Percentiles rank a stretch among this genome's conserved stretches.
phyloP scores from a whole-genome alignment of 2,113 vertebrate genomes.

The Hylia prasina region DNA sequence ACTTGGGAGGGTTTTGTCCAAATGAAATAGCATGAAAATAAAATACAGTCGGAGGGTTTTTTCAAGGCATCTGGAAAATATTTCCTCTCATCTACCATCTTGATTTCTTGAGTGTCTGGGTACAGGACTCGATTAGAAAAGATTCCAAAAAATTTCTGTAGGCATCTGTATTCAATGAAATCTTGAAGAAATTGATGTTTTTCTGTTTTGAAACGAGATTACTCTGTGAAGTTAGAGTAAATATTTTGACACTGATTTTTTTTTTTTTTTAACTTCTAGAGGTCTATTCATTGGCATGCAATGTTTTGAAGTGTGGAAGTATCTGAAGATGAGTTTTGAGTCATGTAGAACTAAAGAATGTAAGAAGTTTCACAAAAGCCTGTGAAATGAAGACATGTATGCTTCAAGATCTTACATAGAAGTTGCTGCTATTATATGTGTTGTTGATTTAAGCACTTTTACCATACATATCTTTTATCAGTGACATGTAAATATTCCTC shows the following conservation, averaged over 20 bases:
- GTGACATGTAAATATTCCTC: neutral
- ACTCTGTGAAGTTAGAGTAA: neutral
- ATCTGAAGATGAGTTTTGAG: neutral
- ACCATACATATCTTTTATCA: neutral
- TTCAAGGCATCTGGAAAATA: neutral
- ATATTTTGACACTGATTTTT: neutral
- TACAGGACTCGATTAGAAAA: neutral
- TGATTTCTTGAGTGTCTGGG: neutral
- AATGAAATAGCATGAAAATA: neutral
- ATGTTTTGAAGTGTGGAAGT: neutral
- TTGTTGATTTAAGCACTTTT: neutral
- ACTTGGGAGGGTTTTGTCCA: neutral
- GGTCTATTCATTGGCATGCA: neutral
- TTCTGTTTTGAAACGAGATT: neutral
- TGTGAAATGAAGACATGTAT: neutral
- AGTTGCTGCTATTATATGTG: neutral
- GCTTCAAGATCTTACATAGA: neutral
- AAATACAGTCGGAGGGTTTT: neutral
- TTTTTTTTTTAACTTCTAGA: neutral
- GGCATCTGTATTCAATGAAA: neutral
- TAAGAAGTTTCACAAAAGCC: neutral
- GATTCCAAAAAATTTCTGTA: neutral
- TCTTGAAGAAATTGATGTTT: neutral
- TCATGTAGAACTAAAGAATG: neutral
- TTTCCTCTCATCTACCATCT: neutral